Base-by-base conservation (phyloP, 2,797 vertebrate species). In the Dipus sagitta region DNA sequence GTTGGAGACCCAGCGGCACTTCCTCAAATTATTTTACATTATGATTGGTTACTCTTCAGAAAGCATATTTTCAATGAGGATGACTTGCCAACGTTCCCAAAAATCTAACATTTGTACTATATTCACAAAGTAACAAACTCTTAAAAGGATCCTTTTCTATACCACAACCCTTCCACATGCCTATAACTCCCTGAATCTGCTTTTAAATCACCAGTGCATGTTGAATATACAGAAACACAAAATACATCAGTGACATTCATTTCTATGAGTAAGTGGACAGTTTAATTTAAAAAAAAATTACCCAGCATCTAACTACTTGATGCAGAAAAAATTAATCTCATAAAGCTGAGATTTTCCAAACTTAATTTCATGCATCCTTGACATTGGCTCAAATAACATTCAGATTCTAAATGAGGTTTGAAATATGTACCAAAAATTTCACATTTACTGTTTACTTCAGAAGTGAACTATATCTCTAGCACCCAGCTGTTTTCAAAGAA, bases 341-440 rank as follows among this genome's bases (percentile, higher is more conserved):
- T 94, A 87, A 95, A 97, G 94, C 28, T 34, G n/a, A 88, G 81
- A 71, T 91, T 95, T 94, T 83, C 86, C 7, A 92, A 95, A 75
- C 91, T 97, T 91, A 96, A 97, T 95, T 95, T 96, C 86, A 91
- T 11, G 3, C 76, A 85, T 95, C 80, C 93, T 87, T 94, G 95
- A 97, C 71, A 95, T 17, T 52, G 94, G 8, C 32, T 94, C 28
- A 96, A 93, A 94, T 86, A 92, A 64, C 68, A 93, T 93, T 68
- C 77, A 82, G 7, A 93, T 95, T 92, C 85, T 94, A 95, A 92
- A 96, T 85, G 82, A 95, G 74, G 28, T 91, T 82, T 91, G 38
- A 94, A 97, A 95, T 87, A 94, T 4, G 11, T 4, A 23, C 28
- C 80, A 94, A 91, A 96, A 95, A 92, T 82, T 90, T 85, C 34